A percentile compares a stretch with the other conserved stretches of the same genome.
Conservation (phyloP, 2,888 invertebrate species). For the Entomobrya proxima region DNA sequence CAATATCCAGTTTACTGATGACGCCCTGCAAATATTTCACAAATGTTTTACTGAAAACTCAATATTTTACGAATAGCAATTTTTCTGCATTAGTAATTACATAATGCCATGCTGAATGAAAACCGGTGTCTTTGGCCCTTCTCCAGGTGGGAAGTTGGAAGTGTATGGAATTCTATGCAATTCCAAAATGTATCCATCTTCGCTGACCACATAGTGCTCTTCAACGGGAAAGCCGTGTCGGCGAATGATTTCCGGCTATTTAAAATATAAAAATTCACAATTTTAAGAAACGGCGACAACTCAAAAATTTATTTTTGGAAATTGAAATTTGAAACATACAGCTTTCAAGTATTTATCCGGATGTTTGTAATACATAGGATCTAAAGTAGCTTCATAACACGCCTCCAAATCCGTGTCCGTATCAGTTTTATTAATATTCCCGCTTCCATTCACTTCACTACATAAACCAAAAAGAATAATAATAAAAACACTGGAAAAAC, state of each 20-base stretch:
- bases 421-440: slow-evolving; percentile 38
- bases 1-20: slow-evolving; percentile 49
- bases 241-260: slow-evolving; percentile 43
- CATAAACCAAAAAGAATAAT: not conserved
- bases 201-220: slow-evolving; percentile 28
- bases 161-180: slow-evolving; percentile 43
- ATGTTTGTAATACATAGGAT: slow-evolving; percentile 25
- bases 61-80: not conserved
- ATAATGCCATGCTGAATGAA: slow-evolving; percentile 55
- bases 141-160: not conserved
- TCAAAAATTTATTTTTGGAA: too few relatives aligned
- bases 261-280: too few relatives aligned
- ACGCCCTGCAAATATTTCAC: slow-evolving; percentile 23
- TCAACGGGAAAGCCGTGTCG: slow-evolving; percentile 42
- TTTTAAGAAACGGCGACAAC: too few relatives aligned
- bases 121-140: slow-evolving; percentile 18
- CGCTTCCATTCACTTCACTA: not conserved
- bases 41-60: not conserved
- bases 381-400: slow-evolving; percentile 22
- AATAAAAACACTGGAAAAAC: too few relatives aligned
- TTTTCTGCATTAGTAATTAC: slow-evolving; percentile 16
- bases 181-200: slow-evolving; percentile 49
- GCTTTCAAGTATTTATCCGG: slow-evolving; percentile 46
- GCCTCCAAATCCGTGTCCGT: slow-evolving; percentile 16
- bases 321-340: too few relatives aligned